A percentile compares a stretch with the other conserved stretches of the same genome.
Evolutionary conservation across 1,140 invertebrate genomes (phyloP).

Genomic region (Meloidogyne hapla): DNA sequence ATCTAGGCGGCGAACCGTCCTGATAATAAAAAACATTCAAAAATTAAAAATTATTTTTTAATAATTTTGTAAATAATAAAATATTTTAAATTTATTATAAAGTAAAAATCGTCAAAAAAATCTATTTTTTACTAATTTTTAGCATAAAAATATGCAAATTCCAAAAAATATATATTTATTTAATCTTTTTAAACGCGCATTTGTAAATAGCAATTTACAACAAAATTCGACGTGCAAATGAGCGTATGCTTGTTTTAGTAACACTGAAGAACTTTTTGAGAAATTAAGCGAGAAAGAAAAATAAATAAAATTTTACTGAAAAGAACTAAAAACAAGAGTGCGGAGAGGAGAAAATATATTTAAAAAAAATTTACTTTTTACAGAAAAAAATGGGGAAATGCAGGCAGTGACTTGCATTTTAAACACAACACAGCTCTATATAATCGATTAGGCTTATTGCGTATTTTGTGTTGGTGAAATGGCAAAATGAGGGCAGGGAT

Average conservation of each 20-base stretch:
- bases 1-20: no score
- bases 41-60: no score
- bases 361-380: neutral
- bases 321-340: constrained; percentile 7
- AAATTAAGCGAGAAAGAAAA: neutral
- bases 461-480: neutral
- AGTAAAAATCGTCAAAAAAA: no score
- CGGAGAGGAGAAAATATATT: neutral
- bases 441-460: constrained; percentile 5
- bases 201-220: no score
- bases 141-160: no score
- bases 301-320: neutral
- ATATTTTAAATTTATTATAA: no score
- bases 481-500: neutral
- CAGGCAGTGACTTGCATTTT: neutral
- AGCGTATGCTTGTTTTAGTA: neutral
- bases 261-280: neutral
- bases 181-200: no score
- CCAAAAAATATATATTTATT: no score
- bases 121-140: no score
- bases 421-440: neutral
- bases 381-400: neutral
- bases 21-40: no score
- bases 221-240: neutral
- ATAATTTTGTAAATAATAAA: no score